These are phyloP conservation scores for Volucella inflata DNA, from an alignment of 2,888 invertebrate genomes.

Conservation along the genomic window DNA sequence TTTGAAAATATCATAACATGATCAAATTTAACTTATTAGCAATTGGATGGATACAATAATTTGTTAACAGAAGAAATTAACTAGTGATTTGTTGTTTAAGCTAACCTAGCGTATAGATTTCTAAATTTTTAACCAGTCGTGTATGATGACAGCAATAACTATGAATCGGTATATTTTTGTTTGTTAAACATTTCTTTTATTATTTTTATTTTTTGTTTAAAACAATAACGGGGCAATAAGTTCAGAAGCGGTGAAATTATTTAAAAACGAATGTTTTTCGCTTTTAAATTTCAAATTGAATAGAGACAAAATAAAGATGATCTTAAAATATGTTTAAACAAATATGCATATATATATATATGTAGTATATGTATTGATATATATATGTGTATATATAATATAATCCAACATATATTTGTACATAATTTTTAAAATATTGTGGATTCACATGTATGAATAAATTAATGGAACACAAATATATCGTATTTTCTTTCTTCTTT, in stretches of 20 bases:
- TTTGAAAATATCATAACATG: constrained; percentile 8
- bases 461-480: constrained; percentile 30
- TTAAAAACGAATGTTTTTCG: not conserved
- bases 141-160: constrained; percentile 32
- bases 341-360: not conserved
- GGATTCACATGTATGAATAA: constrained; percentile 48
- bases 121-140: constrained; percentile 36
- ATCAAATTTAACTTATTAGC: constrained; percentile 33
- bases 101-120: constrained; percentile 37
- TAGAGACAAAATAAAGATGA: not conserved
- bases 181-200: not conserved
- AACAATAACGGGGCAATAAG: constrained; percentile 30
- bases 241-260: constrained; percentile 4
- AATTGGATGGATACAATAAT: constrained; percentile 48
- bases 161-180: constrained; percentile 23
- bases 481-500: not conserved
- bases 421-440: constrained; percentile 57
- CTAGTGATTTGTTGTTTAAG: constrained; percentile 47
- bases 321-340: not conserved
- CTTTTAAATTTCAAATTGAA: constrained; percentile 15
- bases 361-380: not conserved
- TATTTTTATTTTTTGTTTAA: not conserved
- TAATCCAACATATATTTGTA: constrained; percentile 53
- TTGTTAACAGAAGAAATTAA: constrained; percentile 27
- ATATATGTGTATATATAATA: constrained; percentile 3